These are phyloP conservation scores for Netelia virgata DNA, from an alignment of 2,888 invertebrate species.

Conservation along the genomic window DNA sequence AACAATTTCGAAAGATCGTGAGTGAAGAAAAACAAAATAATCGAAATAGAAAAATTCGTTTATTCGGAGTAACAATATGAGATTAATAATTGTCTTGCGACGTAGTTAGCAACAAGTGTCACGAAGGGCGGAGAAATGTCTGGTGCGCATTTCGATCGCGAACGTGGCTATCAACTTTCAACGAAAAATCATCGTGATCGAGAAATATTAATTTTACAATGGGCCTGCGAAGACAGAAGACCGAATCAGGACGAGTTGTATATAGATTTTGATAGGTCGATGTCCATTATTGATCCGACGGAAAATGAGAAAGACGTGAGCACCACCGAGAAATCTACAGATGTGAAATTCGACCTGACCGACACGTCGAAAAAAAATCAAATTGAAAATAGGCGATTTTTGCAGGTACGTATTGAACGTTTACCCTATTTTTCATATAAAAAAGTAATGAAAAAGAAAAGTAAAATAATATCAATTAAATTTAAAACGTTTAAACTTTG, in stretches of 20 bases:
- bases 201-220: slow-evolving; percentile 4
- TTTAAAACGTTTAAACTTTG: too few species aligned
- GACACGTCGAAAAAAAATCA: background rate
- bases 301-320: background rate
- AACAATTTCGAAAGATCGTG: background rate
- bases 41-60: background rate
- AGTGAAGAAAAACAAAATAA: background rate
- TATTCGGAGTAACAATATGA: background rate
- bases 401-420: background rate
- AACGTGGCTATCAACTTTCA: background rate
- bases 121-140: background rate
- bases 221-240: slow-evolving; percentile 16
- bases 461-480: background rate
- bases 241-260: background rate
- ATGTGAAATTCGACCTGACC: background rate
- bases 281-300: background rate
- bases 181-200: background rate
- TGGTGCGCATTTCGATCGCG: background rate
- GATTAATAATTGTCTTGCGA: background rate
- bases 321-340: background rate
- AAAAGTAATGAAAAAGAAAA: background rate
- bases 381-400: background rate
- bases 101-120: background rate
- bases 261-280: background rate
- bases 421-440: background rate